Base-by-base conservation (phyloP, 1,140 invertebrate species). In the Cephus cinctus region DNA sequence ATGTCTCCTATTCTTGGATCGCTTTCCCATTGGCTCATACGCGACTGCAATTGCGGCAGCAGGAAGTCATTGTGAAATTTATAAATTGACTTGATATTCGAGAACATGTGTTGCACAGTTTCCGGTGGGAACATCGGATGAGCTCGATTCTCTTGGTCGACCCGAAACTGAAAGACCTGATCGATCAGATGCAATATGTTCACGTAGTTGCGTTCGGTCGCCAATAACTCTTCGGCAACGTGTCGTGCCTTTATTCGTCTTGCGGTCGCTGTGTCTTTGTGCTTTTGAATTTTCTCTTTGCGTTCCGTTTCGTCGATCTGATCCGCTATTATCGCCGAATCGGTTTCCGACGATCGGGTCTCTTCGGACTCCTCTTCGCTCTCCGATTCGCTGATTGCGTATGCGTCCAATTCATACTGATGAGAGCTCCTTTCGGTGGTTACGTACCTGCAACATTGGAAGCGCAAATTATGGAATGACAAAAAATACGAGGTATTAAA, bases 181-280 rank as follows among this genome's bases (percentile, higher is more conserved):
- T 85, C 86, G 4, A 90, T 78, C n/a, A 90, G 67, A 44, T 80
- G 80, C 12, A 90, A 66, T 53, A 84, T 81, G 68, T 83, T 80
- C 6, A 89, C 84, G 71, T 88, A 90, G 41, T 81, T 81, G 58
- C 79, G 77, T 67, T 90, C 88, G 0, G 87, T 88, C 4, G 80
- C 80, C 51, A 84, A 74, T 23, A 90, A 78, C 72, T 90, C 88
- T 55, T 82, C 67, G 2, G 85, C 87, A 31, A 87, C 83, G 23
- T 77, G 78, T 54, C 75, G 77, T 2, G 75, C 74, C 45, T 78
- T 80, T 43, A 69, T 74, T 32, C 67, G 69, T 36, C 68, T 75
- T 14, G 60, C 61, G 21, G 73, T 62, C 8, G 52, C 41, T 8
- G 35, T 42, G 45, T 51, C 52, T 30, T 56, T 63, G 21, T 52